Evolutionary conservation across 2,888 invertebrate genomes (phyloP).

Genomic region (Clitarchus hookeri): DNA sequence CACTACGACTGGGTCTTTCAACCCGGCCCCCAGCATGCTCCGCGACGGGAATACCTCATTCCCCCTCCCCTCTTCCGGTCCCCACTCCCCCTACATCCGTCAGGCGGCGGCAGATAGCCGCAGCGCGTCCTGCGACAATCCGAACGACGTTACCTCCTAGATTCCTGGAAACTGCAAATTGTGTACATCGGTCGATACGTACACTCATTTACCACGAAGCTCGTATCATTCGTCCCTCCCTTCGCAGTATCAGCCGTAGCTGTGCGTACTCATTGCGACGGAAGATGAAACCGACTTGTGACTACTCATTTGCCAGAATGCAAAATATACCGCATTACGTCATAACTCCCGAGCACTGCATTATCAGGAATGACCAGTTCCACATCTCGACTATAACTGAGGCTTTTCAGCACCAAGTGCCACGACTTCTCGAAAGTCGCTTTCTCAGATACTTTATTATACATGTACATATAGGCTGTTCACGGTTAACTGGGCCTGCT

Average conservation of each 20-base stretch:
- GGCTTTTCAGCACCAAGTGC: no score
- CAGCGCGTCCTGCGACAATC: background rate
- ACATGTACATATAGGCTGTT: no score
- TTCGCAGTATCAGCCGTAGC: no score
- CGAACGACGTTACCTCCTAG: background rate
- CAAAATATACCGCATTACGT: background rate
- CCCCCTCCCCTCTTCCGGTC: background rate
- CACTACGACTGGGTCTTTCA: slow-evolving; percentile 38
- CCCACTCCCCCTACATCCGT: background rate
- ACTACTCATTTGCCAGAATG: background rate
- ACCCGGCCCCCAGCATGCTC: slow-evolving; percentile 32
- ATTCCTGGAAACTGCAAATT: background rate
- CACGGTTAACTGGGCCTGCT: no score
- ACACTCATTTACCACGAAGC: background rate
- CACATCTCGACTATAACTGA: no score
- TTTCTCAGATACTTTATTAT: no score
- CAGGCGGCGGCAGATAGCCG: background rate
- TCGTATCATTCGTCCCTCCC: background rate
- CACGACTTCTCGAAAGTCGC: no score
- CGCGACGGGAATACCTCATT: slow-evolving; percentile 28
- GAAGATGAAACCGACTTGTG: background rate
- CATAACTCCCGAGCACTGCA: no score
- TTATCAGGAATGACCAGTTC: no score
- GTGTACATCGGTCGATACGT: background rate
- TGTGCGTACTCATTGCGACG: background rate